Evolutionary conservation across 1,140 invertebrate species (phyloP).

Genomic region (Vanessa atalanta): DNA sequence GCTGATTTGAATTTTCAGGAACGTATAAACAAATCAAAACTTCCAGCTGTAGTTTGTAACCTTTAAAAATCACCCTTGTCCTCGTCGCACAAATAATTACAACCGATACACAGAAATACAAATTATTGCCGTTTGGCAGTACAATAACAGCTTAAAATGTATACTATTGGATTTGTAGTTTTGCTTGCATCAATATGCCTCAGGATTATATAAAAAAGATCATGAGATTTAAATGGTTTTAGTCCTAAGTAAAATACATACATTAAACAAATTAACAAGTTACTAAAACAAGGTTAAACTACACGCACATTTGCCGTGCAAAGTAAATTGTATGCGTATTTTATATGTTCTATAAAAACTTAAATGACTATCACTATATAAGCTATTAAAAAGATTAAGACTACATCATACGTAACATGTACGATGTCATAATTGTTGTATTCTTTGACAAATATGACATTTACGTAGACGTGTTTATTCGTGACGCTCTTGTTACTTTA

Average conservation of each 20-base stretch:
- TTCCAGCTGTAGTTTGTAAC: too few relatives aligned
- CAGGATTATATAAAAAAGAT: too few relatives aligned
- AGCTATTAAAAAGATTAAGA: slow-evolving; percentile 1
- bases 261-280: not conserved
- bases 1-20: too few relatives aligned
- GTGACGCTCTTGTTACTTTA: not conserved
- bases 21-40: too few relatives aligned
- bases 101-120: too few relatives aligned
- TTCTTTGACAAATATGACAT: not conserved
- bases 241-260: not conserved
- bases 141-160: too few relatives aligned
- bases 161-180: too few relatives aligned
- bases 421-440: slow-evolving; percentile 2
- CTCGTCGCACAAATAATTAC: too few relatives aligned
- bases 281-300: not conserved
- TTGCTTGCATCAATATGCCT: too few relatives aligned
- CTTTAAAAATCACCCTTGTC: too few relatives aligned
- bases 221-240: too few relatives aligned
- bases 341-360: not conserved
- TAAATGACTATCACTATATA: not conserved
- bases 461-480: not conserved
- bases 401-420: not conserved
- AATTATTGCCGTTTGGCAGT: too few relatives aligned
- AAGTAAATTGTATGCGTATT: not conserved
- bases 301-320: not conserved